Percentiles rank a stretch among this genome's conserved stretches.
These are phyloP conservation scores for Amphipoea oculea DNA, from an alignment of 2,888 invertebrate species.

Conservation along the genomic window DNA sequence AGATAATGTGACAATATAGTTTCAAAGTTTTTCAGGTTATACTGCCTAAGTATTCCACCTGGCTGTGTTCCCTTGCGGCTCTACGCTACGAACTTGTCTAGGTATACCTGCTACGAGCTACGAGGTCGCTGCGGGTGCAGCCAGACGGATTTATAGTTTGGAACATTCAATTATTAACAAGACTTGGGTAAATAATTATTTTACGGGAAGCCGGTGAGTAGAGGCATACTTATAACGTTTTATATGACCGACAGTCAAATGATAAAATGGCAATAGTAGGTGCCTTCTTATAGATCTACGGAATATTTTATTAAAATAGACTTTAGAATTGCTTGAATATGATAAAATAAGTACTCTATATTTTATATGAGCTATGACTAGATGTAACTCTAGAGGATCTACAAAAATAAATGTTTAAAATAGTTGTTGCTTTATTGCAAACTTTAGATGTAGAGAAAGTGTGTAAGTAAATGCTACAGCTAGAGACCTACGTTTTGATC, in stretches of 20 bases:
- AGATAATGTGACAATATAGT: not conserved
- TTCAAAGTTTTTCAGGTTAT: not conserved
- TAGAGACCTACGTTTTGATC: not conserved
- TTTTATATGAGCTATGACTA: not conserved
- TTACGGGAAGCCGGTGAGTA: conserved; percentile 7
- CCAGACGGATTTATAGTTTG: conserved; percentile 20
- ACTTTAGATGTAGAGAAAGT: not conserved
- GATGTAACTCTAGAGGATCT: not conserved
- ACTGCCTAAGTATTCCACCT: not conserved
- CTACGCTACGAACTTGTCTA: conserved; percentile 3
- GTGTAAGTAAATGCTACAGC: not conserved
- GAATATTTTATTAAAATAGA: not conserved
- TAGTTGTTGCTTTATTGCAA: not conserved
- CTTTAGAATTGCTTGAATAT: not conserved
- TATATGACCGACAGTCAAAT: conserved; percentile 3
- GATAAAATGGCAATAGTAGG: not conserved
- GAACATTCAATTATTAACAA: conserved; percentile 5
- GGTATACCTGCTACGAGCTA: not conserved
- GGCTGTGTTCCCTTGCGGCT: not conserved
- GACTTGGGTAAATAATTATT: conserved; percentile 24
- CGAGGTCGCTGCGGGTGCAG: not conserved
- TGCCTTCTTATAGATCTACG: not conserved
- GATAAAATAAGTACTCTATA: not conserved
- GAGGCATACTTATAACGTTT: conserved; percentile 1
- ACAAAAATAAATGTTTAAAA: not conserved